A percentile compares a stretch with the other conserved stretches of the same genome.
phyloP scores from a whole-genome alignment of 2,113 vertebrate species.

The Chroicocephalus ridibundus region DNA sequence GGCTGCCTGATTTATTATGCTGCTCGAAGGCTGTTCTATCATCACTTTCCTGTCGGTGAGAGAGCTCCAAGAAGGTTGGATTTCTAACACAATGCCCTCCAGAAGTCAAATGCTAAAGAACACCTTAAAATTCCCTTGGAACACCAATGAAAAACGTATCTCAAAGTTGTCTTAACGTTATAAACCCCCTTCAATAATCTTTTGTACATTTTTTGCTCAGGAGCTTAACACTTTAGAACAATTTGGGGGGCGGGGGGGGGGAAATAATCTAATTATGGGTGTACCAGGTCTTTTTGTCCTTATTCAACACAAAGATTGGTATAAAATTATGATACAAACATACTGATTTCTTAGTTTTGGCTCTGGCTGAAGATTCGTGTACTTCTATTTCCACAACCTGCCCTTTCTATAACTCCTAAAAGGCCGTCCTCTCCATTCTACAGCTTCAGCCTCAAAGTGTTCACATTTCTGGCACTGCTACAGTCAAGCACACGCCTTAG shows the following conservation, averaged over 20 bases:
- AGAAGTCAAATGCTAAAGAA: slow-evolving; percentile 33
- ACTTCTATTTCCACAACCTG: not conserved
- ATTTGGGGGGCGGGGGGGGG: not conserved
- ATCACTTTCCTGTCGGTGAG: not conserved
- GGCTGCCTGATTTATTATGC: slow-evolving; percentile 61
- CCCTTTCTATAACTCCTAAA: not conserved
- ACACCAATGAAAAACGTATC: not conserved
- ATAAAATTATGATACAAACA: not conserved
- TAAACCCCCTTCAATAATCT: not conserved
- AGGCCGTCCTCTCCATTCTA: not conserved
- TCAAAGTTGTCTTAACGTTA: slow-evolving; percentile 5
- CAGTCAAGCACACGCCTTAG: not conserved
- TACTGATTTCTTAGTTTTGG: not conserved
- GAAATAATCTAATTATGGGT: slow-evolving; percentile 3
- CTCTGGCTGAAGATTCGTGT: not conserved
- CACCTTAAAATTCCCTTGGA: slow-evolving; percentile 21
- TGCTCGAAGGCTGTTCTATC: slow-evolving; percentile 43
- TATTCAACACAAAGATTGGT: not conserved
- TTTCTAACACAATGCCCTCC: slow-evolving; percentile 49
- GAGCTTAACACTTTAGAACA: slow-evolving; percentile 5
- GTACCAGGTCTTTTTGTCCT: slow-evolving; percentile 20
- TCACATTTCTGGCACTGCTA: not conserved
- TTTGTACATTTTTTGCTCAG: slow-evolving; percentile 17
- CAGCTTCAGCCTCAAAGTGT: not conserved
- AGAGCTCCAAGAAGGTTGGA: slow-evolving; percentile 20